Percentiles rank a stretch among this genome's conserved stretches.
Conservation (phyloP, 2,888 invertebrate genomes). For the Microdon myrmicae region DNA sequence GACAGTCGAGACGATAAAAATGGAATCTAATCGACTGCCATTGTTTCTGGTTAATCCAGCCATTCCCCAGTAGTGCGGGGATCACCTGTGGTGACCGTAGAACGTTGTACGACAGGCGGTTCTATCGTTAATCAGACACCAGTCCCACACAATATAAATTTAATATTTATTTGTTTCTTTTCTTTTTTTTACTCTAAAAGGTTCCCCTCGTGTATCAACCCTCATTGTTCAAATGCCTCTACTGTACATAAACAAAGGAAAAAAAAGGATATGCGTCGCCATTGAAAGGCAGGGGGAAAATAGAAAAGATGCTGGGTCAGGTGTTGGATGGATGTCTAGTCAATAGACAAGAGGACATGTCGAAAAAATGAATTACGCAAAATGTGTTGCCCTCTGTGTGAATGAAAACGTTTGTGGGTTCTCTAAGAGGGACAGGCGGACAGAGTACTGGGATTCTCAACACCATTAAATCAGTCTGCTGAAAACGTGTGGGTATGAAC, state of each 20-base stretch:
- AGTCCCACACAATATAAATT: constrained; percentile 38
- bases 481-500: not conserved
- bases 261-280: constrained; percentile 34
- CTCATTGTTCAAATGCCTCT: constrained; percentile 34
- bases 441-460: too few relatives aligned
- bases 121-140: constrained; percentile 43
- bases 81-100: constrained; percentile 48
- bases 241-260: constrained; percentile 11
- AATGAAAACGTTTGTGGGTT: constrained; percentile 41
- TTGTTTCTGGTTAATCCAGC: constrained; percentile 35
- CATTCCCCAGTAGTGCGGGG: constrained; percentile 23
- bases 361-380: constrained; percentile 39
- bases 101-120: constrained; percentile 40
- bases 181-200: constrained; percentile 9
- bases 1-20: constrained; percentile 20
- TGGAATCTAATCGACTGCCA: constrained; percentile 38
- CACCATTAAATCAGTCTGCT: constrained; percentile 1
- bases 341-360: constrained; percentile 1
- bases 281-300: not conserved
- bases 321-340: constrained; percentile 30
- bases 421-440: constrained; percentile 23
- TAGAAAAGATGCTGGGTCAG: constrained; percentile 50
- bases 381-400: constrained; percentile 31
- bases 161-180: constrained; percentile 48
- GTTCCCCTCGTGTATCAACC: too few relatives aligned